These are phyloP conservation scores for Zosterops hypoxanthus DNA, from an alignment of 2,113 vertebrate species.

Conservation along the genomic window DNA sequence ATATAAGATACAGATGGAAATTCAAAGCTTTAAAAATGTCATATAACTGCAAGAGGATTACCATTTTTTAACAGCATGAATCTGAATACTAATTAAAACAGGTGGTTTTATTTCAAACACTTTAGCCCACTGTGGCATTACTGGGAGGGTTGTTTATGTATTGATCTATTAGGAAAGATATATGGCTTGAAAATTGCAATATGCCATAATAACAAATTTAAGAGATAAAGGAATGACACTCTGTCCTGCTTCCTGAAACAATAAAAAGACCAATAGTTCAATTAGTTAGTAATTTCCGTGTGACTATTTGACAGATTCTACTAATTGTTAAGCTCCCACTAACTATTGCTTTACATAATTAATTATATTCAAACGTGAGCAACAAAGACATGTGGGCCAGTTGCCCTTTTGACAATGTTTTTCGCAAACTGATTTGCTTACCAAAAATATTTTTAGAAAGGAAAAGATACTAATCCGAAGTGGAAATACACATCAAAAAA, in stretches of 20 bases:
- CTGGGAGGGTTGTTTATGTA: conserved; percentile 70
- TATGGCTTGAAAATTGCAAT: conserved; percentile 45
- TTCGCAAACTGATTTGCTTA: conserved; percentile 71
- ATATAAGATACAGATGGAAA: conserved; percentile 83
- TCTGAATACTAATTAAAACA: conserved; percentile 81
- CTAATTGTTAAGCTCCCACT: conserved; percentile 94
- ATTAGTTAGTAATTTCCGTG: conserved; percentile 91
- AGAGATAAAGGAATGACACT: conserved; percentile 72
- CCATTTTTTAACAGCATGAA: conserved; percentile 71
- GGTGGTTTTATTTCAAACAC: conserved; percentile 78
- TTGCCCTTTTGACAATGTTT: conserved; percentile 80
- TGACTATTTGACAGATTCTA: conserved; percentile 91
- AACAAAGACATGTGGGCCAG: conserved; percentile 84
- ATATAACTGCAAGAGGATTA: conserved; percentile 76
- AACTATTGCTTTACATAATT: conserved; percentile 94
- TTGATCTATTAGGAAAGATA: conserved; percentile 67
- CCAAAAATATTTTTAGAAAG: conserved; percentile 79
- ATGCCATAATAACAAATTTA: conserved; percentile 56
- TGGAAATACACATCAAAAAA: conserved; percentile 84
- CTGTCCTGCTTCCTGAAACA: conserved; percentile 82
- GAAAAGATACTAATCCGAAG: conserved; percentile 74
- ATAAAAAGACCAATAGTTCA: conserved; percentile 90
- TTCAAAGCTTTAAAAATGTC: conserved; percentile 81
- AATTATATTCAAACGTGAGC: conserved; percentile 88
- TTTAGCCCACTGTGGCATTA: conserved; percentile 70